Evolutionary conservation across 2,113 vertebrate species (phyloP), one percentile per base, ranked within the genome.

Genomic region (Nesogale talazaci): DNA sequence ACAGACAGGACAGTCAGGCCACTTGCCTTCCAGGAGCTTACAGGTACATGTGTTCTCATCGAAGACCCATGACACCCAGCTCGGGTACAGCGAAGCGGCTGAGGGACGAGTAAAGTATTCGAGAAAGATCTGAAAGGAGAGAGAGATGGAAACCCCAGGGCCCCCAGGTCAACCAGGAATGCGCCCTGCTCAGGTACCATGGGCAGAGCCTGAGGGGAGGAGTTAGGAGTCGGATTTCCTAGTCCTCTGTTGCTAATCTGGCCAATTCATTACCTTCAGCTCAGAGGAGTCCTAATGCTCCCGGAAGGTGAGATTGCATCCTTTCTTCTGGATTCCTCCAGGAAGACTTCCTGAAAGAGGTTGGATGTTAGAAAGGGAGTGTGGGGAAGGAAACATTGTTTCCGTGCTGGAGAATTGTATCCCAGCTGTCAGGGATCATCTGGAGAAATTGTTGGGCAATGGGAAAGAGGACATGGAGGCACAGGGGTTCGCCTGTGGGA

Each of bases 261-360:
- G 72, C 8, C 70, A 59, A 1, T 31, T 31, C 16, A 46, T 40
- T 27, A 74, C 22, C 46, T 10, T 31, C 63, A 40, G 27, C 46
- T 52, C 1, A 12, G 46, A 52, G 46, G 46, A 52, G 46, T 12
- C 79, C 65, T 90, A 65, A 29, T 19, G 85, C 67, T 57, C 27
- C 70, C 38, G 67, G n/a, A 63, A 95, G 22, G 56, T 70, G 52
- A 15, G 46, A 29, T 81, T 86, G 67, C 83, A 38, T 69, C 19
- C 23, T 83, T 76, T 92, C 59, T 80, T 82, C 52, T n/a, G 52
- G 5, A 82, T 11, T 77, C 46, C 67, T 80, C 34, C 31, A 42
- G 87, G 67, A 95, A 90, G 70, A 2, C 69, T 94, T 90, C 79
- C n/a, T 86, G 67, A 63, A 93, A 75, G 56, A 80, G 92, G 80